A percentile compares a stretch with the other conserved stretches of the same genome.
Conservation (phyloP, 2,113 vertebrate genomes). For the Acanthisitta chloris region DNA sequence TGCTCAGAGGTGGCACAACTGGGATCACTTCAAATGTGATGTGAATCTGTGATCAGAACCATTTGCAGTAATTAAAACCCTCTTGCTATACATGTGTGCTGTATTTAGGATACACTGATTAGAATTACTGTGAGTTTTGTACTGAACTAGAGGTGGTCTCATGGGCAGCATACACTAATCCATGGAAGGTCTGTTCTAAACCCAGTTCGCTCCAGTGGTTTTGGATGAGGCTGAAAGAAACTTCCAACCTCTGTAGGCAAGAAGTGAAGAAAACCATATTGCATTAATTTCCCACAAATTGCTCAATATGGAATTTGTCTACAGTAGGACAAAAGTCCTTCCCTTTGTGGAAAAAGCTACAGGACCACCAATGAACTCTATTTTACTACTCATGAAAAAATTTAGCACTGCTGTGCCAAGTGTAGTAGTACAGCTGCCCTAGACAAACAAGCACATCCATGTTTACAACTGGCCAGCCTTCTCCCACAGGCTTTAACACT, state of each 20-base stretch:
- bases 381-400: background rate
- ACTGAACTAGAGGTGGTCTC: background rate
- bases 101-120: background rate
- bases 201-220: background rate
- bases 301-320: background rate
- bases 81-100: background rate
- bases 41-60: background rate
- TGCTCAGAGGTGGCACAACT: background rate
- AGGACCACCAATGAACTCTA: slow-evolving; percentile 11
- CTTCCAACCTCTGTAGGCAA: background rate
- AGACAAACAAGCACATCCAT: background rate
- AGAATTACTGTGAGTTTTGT: background rate
- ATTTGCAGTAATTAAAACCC: background rate
- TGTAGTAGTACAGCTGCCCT: background rate
- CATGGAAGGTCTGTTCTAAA: background rate
- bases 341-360: slow-evolving; percentile 6
- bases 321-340: background rate
- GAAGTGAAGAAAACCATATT: background rate
- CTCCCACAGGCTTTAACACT: background rate
- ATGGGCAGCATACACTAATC: background rate
- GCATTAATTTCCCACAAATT: slow-evolving; percentile 31
- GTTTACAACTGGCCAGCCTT: background rate
- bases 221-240: background rate
- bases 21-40: background rate
- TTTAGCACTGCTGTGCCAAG: background rate